Evolutionary conservation across 2,888 invertebrate genomes (phyloP), one percentile per base, ranked within the genome.

Genomic region (Drosophila quinaria): DNA sequence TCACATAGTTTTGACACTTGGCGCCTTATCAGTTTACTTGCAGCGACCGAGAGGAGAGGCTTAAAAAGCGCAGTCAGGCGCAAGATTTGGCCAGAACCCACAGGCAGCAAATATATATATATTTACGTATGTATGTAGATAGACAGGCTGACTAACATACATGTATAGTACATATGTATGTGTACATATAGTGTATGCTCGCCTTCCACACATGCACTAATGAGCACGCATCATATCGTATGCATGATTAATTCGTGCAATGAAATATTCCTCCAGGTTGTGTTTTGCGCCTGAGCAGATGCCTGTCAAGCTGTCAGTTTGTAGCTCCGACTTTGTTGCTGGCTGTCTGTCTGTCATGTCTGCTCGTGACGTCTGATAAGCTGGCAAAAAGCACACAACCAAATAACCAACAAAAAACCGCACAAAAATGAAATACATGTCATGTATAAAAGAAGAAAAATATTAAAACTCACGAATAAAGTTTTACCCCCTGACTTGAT

Each of bases 221-320:
- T 78, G 70, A 73, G 74, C 74, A 77, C 68, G 64, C 65, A 68
- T 76, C 25, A 25, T 6, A 25, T 5, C 76, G 70, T 68, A 74
- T 76, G 76, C 80, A 70, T 80, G 80, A 80, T 80, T 80, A 80
- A 80, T 76, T 76, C 63, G 74, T 62, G 67, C 56, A 74, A 80
- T 78, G 75, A 78, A 77, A 81, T 74, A 76, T 81, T 85, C 68
- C 69, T 68, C 78, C 80, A 83, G 73, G 78, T 87, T 80, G 65
- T 71, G 65, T 71, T 77, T 65, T 74, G 63, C 65, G 74, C 50
- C 68, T 41, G 55, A 72, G 46, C 79, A 58, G 77, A 33, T 60
- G 74, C 63, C 85, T 83, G 86, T 87, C 86, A 87, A 87, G 69
- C 83, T 87, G 86, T 86, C 86, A 86, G 73, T 73, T 83, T 70